Evolutionary conservation across 2,113 vertebrate species (phyloP).

Genomic region (Psilopsiagon aymara): DNA sequence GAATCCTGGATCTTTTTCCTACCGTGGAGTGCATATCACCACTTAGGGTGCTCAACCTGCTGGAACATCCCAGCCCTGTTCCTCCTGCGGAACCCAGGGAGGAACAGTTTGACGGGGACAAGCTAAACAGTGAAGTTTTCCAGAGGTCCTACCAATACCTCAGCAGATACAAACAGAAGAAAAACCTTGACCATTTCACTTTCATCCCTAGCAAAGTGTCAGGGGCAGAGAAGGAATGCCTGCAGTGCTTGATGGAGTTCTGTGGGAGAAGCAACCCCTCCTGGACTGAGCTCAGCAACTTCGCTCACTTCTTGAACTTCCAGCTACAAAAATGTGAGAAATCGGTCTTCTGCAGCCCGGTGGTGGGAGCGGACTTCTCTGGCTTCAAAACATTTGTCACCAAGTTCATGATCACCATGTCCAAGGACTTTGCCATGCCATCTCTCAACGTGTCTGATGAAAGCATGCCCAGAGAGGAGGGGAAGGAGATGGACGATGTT

Average conservation of each 20-base stretch:
- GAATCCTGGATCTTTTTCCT: constrained; percentile 83
- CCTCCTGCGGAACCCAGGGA: background rate
- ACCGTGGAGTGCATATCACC: constrained; percentile 82
- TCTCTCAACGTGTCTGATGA: constrained; percentile 77
- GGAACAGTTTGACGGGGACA: constrained; percentile 74
- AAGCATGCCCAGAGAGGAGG: constrained; percentile 31
- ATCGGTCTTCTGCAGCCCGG: constrained; percentile 75
- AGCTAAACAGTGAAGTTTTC: constrained; percentile 73
- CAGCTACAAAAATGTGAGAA: constrained; percentile 79
- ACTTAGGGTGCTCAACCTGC: constrained; percentile 75
- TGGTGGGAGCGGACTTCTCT: constrained; percentile 55
- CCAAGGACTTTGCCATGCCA: constrained; percentile 79
- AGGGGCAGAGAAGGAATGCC: constrained; percentile 70
- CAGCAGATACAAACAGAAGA: constrained; percentile 21
- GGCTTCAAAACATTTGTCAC: constrained; percentile 82
- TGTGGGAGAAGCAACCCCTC: constrained; percentile 77
- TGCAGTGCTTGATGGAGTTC: constrained; percentile 66
- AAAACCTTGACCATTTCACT: constrained; percentile 70
- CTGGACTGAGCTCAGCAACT: constrained; percentile 82
- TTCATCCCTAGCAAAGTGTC: constrained; percentile 29
- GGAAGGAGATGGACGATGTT: constrained; percentile 13
- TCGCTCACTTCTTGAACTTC: constrained; percentile 80
- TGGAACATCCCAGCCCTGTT: background rate
- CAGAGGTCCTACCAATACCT: constrained; percentile 82
- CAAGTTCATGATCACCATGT: constrained; percentile 83